phyloP scores from a whole-genome alignment of 2,797 vertebrate genomes.

The Anabacerthia variegaticeps region DNA sequence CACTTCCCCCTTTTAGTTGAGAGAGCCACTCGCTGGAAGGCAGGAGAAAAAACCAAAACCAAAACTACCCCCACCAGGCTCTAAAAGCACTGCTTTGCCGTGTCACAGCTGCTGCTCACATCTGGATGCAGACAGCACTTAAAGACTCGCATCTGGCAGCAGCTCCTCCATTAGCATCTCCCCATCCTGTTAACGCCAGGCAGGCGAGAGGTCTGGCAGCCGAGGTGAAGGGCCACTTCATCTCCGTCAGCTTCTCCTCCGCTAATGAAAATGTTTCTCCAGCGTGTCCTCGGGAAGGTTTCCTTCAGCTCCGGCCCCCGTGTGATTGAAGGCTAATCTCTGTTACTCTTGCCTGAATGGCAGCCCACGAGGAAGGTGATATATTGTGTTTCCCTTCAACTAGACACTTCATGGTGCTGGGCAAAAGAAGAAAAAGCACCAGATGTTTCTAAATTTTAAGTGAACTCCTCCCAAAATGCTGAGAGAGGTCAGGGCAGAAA shows the following conservation, averaged over 20 bases:
- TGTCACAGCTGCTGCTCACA: conserved; percentile 43
- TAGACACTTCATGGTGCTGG: not conserved
- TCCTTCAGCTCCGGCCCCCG: not conserved
- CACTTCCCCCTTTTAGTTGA: not conserved
- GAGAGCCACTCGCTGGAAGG: not conserved
- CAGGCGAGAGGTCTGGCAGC: not conserved
- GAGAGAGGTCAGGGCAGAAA: not conserved
- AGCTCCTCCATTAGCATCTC: not conserved
- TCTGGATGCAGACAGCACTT: conserved; percentile 4
- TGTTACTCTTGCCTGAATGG: conserved; percentile 32
- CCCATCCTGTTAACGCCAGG: not conserved
- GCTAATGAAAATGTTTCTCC: conserved; percentile 63
- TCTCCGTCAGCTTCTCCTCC: conserved; percentile 36
- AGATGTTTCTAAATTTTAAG: not conserved
- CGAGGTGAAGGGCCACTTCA: not conserved
- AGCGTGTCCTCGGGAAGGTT: conserved; percentile 19
- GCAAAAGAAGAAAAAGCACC: not conserved
- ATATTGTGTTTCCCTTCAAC: conserved; percentile 12
- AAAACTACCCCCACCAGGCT: not conserved
- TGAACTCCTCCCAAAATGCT: not conserved
- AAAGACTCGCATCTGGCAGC: not conserved
- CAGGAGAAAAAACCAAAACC: not conserved
- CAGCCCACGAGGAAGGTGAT: conserved; percentile 27
- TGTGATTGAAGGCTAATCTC: conserved; percentile 64
- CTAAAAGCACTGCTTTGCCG: not conserved